Evolutionary conservation across 1,140 invertebrate genomes (phyloP).

Genomic region (Ceratina calcarata): DNA sequence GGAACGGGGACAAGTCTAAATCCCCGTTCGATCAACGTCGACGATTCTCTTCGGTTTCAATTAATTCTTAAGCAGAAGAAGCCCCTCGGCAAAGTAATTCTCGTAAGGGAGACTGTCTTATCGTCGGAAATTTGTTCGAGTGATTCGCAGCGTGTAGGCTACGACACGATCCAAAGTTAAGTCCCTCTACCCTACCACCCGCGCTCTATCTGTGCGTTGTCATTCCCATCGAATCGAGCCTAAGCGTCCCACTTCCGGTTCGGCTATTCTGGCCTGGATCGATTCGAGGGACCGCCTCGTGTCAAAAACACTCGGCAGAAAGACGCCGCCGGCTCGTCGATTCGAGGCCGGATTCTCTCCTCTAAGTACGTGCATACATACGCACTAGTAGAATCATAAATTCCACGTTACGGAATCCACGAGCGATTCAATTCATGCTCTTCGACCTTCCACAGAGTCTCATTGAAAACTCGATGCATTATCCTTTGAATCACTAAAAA

Average conservation of each 20-base stretch:
- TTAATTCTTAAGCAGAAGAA: conserved; percentile 16
- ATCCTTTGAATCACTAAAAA: no score
- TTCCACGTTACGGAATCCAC: conserved; percentile 10
- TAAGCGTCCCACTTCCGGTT: conserved; percentile 61
- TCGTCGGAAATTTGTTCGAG: conserved; percentile 17
- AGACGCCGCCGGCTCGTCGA: conserved; percentile 41
- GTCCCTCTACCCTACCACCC: background rate
- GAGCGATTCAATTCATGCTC: no score
- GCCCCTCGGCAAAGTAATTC: background rate
- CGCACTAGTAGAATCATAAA: conserved; percentile 38
- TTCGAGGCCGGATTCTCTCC: conserved; percentile 35
- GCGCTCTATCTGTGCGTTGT: conserved; percentile 20
- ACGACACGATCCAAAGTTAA: conserved; percentile 39
- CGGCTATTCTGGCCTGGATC: conserved; percentile 50
- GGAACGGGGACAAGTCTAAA: background rate
- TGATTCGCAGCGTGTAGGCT: conserved; percentile 2
- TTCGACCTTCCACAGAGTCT: no score
- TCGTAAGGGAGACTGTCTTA: conserved; percentile 15
- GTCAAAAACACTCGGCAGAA: conserved; percentile 60
- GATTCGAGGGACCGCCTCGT: conserved; percentile 50
- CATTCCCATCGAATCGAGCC: conserved; percentile 36
- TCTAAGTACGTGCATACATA: no score
- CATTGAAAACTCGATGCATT: no score
- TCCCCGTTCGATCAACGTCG: conserved; percentile 20
- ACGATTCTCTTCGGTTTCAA: conserved; percentile 15